Evolutionary conservation across 1,140 invertebrate species (phyloP).

Genomic region (Heliconius hermathena): DNA sequence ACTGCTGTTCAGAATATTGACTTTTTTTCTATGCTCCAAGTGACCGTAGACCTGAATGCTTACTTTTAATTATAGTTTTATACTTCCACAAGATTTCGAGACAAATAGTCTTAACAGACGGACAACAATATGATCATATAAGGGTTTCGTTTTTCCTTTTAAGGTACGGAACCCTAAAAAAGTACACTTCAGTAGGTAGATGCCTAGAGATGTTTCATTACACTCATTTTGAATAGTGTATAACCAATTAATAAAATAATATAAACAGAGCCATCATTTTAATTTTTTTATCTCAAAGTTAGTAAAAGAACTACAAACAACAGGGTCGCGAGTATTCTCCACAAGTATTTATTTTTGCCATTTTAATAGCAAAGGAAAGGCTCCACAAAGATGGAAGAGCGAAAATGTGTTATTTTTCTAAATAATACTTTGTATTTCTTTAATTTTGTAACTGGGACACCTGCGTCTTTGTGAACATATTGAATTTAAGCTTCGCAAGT

Average conservation of each 20-base stretch:
- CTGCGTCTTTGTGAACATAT: background rate
- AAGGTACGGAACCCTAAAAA: no score
- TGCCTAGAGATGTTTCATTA: no score
- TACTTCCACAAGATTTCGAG: no score
- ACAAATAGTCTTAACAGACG: no score
- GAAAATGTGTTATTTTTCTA: background rate
- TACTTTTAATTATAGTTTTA: no score
- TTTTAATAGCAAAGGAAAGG: constrained; percentile 4
- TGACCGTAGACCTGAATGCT: no score
- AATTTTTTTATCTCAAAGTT: background rate
- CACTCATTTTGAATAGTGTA: no score
- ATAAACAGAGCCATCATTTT: background rate
- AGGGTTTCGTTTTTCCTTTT: no score
- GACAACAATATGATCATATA: no score
- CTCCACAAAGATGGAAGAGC: constrained; percentile 4
- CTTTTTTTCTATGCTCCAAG: no score
- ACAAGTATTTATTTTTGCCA: constrained; percentile 3
- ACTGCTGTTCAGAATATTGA: no score
- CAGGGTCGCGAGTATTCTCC: background rate
- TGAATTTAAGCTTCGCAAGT: background rate
- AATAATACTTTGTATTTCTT: background rate
- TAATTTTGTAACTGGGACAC: background rate
- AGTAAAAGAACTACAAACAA: background rate
- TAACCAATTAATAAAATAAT: background rate
- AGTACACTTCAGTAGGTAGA: no score